A percentile compares a stretch with the other conserved stretches of the same genome.
Evolutionary conservation across 2,797 vertebrate species (phyloP).

Genomic region (Hozukius guyotensis): DNA sequence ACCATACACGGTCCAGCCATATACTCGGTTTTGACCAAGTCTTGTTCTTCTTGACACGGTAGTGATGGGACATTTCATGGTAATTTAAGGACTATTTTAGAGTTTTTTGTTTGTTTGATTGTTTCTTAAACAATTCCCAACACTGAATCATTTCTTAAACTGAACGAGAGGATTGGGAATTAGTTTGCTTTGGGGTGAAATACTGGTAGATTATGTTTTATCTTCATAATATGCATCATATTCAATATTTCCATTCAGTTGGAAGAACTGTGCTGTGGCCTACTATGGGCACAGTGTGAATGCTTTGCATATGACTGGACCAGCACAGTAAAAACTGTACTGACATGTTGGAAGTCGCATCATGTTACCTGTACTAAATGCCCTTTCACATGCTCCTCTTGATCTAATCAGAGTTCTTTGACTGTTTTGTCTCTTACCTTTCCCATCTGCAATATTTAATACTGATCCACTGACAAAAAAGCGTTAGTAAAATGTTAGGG

Average conservation of each 20-base stretch:
- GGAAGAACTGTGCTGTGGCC: background rate
- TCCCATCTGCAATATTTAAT: background rate
- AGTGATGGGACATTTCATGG: background rate
- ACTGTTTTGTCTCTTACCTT: background rate
- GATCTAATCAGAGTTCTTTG: background rate
- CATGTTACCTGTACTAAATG: background rate
- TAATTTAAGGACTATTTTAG: background rate
- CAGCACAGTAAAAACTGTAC: background rate
- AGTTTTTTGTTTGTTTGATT: background rate
- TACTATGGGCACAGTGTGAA: background rate
- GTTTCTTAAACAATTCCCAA: background rate
- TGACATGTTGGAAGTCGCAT: background rate
- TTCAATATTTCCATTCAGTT: background rate
- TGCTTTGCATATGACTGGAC: conserved; percentile 5
- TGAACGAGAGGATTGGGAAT: background rate
- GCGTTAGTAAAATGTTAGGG: too few species aligned
- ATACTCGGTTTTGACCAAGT: too few species aligned
- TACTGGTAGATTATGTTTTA: background rate
- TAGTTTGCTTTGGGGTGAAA: background rate
- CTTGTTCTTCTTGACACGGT: background rate
- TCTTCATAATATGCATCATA: background rate
- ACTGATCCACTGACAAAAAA: background rate
- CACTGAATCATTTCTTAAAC: background rate
- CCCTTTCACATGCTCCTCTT: background rate
- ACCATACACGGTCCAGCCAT: background rate